Base-by-base conservation (phyloP, 2,888 invertebrate species). In the Callimorpha dominula region DNA sequence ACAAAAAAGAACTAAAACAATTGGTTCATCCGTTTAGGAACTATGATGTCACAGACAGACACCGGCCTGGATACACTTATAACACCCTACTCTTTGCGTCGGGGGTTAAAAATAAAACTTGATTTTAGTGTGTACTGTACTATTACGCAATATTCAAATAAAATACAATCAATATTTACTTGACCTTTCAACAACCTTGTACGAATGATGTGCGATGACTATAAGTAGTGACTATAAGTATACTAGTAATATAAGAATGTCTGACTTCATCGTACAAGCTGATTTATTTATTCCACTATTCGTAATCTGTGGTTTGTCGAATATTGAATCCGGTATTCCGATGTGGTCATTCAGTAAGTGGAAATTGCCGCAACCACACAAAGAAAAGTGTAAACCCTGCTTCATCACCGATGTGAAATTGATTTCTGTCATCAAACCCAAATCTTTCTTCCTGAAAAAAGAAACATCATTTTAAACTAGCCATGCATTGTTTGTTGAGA, bases 181-280 rank as follows among this genome's bases (percentile, higher is more conserved):
- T 82, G 71, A 82, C 85, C 80, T 85, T 76, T 76, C 49, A 68
- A 77, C 71, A 80, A 76, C 85, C 81, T 83, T 85, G 77, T 54
- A 65, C n/a, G 63, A 70, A 76, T 72, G 72, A 76, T 75, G 82
- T 76, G 75, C 82, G 72, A 75, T 80, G 69, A 69, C 72, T 72
- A 60, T 14, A 60, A 31, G 57, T n/a, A n/a, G n/a, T n/a, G n/a
- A n/a, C n/a, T n/a, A n/a, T n/a, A n/a, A n/a, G n/a, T n/a, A n/a
- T n/a, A n/a, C n/a, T n/a, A n/a, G n/a, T 31, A 49, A 70, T 75
- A 68, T 64, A 74, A 72, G 54, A 69, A 66, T 68, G 66, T 71
- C 66, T 84, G 85, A 83, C 75, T 74, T 83, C 83, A 83, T 81
- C 76, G 60, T 3, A 50, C 17, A 31, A 63, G 60, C 65, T 69